Base-by-base conservation (phyloP, 2,888 invertebrate genomes). In the Choreutis nemorana region DNA sequence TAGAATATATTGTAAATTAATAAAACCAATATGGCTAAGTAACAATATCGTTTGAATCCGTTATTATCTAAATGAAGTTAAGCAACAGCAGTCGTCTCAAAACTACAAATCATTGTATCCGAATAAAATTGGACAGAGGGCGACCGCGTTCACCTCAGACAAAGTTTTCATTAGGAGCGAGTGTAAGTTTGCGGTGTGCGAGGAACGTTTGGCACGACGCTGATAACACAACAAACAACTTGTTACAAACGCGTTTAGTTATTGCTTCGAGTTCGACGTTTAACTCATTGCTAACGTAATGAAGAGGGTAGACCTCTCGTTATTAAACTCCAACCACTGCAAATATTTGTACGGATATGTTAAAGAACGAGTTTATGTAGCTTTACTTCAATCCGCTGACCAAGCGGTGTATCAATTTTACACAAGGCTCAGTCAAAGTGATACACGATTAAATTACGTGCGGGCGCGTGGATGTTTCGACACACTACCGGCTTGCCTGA, bases 201-300 rank as follows among this genome's bases (percentile, higher is more conserved):
- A 57, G 60, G 62, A 66, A 59, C 67, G 72, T 62, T 75, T 73
- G 73, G 75, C 61, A 59, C 61, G 61, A 49, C 58, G 60, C 73
- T 75, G 77, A 78, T 78, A 78, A 77, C 72, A 71, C 67, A 71
- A 75, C 75, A 73, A 72, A 73, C 75, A 77, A 75, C 72, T 78
- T 73, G 77, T 77, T 77, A 73, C 75, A 71, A 75, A 77, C 77
- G 71, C 73, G 72, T 75, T 77, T 72, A 75, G 75, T 72, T 75
- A 73, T 75, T 72, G 68, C 73, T 59, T 55, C 54, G 62, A 73
- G 66, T 73, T 75, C 70, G 71, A 68, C 65, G 67, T 68, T 68
- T 65, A 66, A 70, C 67, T 73, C 71, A 73, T 71, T 72, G 68
- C 51, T 67, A 64, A 61, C 64, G 64, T 72, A 72, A 72, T 70